A percentile compares a stretch with the other conserved stretches of the same genome.
Evolutionary conservation across 2,797 vertebrate species (phyloP).

Genomic region (Aselliscus stoliczkanus): DNA sequence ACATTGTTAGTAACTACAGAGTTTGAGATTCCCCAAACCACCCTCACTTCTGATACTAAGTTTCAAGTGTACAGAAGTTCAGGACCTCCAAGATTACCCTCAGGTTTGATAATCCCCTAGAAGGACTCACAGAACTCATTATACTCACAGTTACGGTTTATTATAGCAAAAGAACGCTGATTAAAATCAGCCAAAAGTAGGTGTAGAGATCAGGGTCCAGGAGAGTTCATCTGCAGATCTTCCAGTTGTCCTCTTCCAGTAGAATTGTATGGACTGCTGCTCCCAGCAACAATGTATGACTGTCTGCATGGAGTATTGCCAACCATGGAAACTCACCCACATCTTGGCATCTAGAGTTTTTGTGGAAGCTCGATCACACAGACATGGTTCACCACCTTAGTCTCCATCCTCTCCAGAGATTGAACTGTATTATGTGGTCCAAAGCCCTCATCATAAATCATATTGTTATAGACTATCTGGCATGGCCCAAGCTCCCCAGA

Average conservation of each 20-base stretch:
- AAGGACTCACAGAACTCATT: not conserved
- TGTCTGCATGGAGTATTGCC: not conserved
- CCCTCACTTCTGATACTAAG: not conserved
- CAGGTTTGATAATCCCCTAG: not conserved
- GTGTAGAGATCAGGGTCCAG: not conserved
- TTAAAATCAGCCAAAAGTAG: not conserved
- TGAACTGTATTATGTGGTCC: not conserved
- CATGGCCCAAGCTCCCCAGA: not conserved
- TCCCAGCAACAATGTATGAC: not conserved
- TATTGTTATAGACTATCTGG: not conserved
- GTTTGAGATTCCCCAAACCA: not conserved
- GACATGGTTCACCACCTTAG: not conserved
- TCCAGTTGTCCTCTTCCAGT: not conserved
- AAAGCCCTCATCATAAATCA: not conserved
- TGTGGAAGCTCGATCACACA: not conserved
- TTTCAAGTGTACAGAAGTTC: no score
- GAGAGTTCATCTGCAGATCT: not conserved
- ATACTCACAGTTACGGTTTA: not conserved
- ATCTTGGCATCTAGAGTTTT: not conserved
- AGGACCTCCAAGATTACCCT: not conserved
- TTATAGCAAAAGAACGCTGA: not conserved
- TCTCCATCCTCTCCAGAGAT: not conserved
- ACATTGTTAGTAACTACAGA: not conserved
- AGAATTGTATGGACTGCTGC: not conserved
- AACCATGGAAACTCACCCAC: not conserved